These are phyloP conservation scores for Drosophila siamana DNA, from an alignment of 2,888 invertebrate species.

Conservation along the genomic window DNA sequence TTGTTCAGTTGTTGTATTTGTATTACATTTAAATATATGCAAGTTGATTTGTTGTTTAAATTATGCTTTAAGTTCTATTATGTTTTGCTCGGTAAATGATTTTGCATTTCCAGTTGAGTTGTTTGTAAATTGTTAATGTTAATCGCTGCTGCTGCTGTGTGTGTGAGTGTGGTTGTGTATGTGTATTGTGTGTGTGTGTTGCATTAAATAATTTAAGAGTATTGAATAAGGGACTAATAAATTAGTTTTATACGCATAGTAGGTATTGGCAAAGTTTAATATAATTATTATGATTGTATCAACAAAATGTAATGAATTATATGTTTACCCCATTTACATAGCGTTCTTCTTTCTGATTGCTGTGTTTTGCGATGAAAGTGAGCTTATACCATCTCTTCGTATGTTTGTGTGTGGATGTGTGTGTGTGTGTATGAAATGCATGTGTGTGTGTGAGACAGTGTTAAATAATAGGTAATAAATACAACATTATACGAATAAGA, in stretches of 20 bases:
- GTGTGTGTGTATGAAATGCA: conserved; percentile 26
- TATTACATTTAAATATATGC: conserved; percentile 47
- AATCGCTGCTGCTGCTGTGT: conserved; percentile 39
- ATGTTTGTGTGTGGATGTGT: conserved; percentile 36
- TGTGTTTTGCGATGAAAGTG: conserved; percentile 34
- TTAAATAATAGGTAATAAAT: conserved; percentile 73
- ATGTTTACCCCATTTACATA: conserved; percentile 40
- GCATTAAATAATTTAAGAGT: conserved; percentile 81
- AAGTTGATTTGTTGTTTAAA: conserved; percentile 42
- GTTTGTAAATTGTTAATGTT: conserved; percentile 43
- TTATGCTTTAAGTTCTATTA: conserved; percentile 53
- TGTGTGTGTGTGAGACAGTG: conserved; percentile 23
- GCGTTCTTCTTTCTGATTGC: conserved; percentile 31
- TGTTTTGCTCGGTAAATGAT: conserved; percentile 35
- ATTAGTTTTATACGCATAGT: conserved; percentile 78
- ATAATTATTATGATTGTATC: conserved; percentile 61
- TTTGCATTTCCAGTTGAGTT: conserved; percentile 50
- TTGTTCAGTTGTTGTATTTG: conserved; percentile 41
- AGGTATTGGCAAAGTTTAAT: conserved; percentile 70
- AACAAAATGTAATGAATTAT: conserved; percentile 64
- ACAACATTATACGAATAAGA: conserved; percentile 76
- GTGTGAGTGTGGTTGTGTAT: background rate
- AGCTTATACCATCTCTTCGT: conserved; percentile 19
- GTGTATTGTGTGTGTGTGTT: conserved; percentile 33
- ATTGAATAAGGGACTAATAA: conserved; percentile 78